Percentiles rank a stretch among this genome's conserved stretches.
phyloP scores from a whole-genome alignment of 2,888 invertebrate species.

The Plutella xylostella region DNA sequence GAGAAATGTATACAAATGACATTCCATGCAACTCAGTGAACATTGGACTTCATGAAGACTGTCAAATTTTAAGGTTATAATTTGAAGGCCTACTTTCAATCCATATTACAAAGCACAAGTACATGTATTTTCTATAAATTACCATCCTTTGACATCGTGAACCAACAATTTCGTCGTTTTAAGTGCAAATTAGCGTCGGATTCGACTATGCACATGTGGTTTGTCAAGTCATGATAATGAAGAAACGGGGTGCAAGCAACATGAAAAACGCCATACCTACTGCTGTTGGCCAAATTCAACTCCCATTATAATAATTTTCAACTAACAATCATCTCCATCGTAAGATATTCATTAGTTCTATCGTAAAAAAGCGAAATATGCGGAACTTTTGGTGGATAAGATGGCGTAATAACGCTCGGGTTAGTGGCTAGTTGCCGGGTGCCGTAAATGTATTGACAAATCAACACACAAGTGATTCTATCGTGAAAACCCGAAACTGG shows the following conservation, averaged over 20 bases:
- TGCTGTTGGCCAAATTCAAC: constrained; percentile 40
- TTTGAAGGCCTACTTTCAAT: constrained; percentile 24
- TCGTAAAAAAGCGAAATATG: constrained; percentile 56
- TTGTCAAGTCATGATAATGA: constrained; percentile 36
- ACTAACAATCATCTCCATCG: constrained; percentile 50
- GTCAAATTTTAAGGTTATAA: constrained; percentile 63
- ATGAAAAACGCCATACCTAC: constrained; percentile 61
- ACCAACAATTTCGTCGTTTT: too few species aligned
- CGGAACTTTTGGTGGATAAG: constrained; percentile 64
- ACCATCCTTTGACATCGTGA: too few species aligned
- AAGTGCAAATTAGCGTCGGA: too few species aligned
- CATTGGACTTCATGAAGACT: constrained; percentile 46
- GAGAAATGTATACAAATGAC: constrained; percentile 38
- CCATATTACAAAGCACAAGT: constrained; percentile 26
- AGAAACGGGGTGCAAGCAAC: constrained; percentile 54
- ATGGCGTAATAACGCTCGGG: constrained; percentile 67
- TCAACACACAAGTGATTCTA: constrained; percentile 49
- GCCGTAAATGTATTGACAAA: constrained; percentile 63
- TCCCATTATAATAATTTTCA: constrained; percentile 43
- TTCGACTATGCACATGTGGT: constrained; percentile 59
- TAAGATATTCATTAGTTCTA: constrained; percentile 41
- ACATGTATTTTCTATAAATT: too few species aligned
- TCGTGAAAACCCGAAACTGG: constrained; percentile 45
- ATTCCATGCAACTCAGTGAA: constrained; percentile 31
- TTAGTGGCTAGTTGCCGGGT: constrained; percentile 50